A percentile compares a stretch with the other conserved stretches of the same genome.
These are phyloP conservation scores for Chaetoderma sp. DNA, from an alignment of 2,888 invertebrate species.

Conservation along the genomic window DNA sequence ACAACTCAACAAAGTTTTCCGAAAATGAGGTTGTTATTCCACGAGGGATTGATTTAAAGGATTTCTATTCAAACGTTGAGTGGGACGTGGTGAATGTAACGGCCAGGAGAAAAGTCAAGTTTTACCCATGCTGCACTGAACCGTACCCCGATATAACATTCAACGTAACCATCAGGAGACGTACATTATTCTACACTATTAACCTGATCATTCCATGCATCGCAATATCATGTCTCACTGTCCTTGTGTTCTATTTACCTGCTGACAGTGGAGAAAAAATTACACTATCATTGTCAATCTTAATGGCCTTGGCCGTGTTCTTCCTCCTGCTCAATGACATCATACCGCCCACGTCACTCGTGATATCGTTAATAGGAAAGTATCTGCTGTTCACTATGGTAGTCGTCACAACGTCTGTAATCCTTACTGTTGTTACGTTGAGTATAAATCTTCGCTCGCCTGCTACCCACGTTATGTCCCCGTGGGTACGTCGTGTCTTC, in stretches of 20 bases:
- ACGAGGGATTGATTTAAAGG: slow-evolving; percentile 63
- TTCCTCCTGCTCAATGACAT: slow-evolving; percentile 98
- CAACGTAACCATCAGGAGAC: slow-evolving; percentile 67
- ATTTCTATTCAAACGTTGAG: slow-evolving; percentile 64
- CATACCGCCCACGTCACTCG: slow-evolving; percentile 96
- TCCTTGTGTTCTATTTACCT: slow-evolving; percentile 95
- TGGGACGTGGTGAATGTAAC: slow-evolving; percentile 75
- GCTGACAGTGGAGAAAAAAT: slow-evolving; percentile 99
- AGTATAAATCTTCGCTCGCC: slow-evolving; percentile 98
- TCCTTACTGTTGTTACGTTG: slow-evolving; percentile 94
- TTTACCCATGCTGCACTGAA: slow-evolving; percentile 71
- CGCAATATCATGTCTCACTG: slow-evolving; percentile 93
- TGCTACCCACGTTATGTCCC: slow-evolving; percentile 97
- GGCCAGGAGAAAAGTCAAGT: slow-evolving; percentile 68
- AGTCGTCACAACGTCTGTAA: slow-evolving; percentile 92
- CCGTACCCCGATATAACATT: slow-evolving; percentile 70
- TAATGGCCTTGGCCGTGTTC: slow-evolving; percentile 99
- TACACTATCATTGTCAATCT: slow-evolving; percentile 93
- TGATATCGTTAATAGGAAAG: slow-evolving; percentile 93
- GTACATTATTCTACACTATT: slow-evolving; percentile 91
- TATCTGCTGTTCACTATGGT: slow-evolving; percentile 98
- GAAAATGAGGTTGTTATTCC: slow-evolving; percentile 41
- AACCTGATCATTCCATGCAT: slow-evolving; percentile 97
- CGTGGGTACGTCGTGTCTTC: slow-evolving; percentile 94
- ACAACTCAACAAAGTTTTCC: slow-evolving; percentile 83